phyloP scores from a whole-genome alignment of 2,888 invertebrate species.

The Melinopterus prodromus region DNA sequence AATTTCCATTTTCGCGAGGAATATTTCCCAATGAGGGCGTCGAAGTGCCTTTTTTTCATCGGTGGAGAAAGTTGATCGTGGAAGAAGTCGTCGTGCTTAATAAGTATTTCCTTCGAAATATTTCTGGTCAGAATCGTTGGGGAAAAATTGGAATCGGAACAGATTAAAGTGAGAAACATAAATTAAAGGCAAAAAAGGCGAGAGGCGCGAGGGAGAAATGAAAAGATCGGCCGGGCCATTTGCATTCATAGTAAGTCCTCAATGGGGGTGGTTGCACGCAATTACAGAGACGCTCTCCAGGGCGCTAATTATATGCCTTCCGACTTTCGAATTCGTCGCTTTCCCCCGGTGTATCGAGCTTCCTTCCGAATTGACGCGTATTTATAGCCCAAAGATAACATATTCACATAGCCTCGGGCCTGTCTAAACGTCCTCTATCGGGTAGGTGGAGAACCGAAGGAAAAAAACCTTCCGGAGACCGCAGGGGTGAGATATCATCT shows the following conservation, averaged over 20 bases:
- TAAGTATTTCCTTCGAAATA: not conserved
- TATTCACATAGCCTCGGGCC: conserved; percentile 8
- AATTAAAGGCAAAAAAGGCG: conserved; percentile 49
- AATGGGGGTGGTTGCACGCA: conserved; percentile 48
- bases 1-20: no score
- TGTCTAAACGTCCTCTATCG: not conserved
- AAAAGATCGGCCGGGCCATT: conserved; percentile 53
- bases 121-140: not conserved
- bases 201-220: conserved; percentile 35
- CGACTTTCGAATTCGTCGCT: conserved; percentile 22
- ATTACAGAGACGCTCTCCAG: conserved; percentile 44
- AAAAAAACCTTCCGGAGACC: not conserved
- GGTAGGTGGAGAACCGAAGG: not conserved
- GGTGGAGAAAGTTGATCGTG: no score
- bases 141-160: conserved; percentile 29
- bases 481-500: conserved; percentile 4
- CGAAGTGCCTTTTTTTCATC: no score
- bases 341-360: not conserved
- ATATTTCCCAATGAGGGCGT: no score
- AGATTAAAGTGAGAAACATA: conserved; percentile 49
- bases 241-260: conserved; percentile 56
- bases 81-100: no score
- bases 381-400: conserved; percentile 17
- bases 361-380: conserved; percentile 13
- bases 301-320: conserved; percentile 53